Percentiles rank a stretch among this genome's conserved stretches.
These are phyloP conservation scores for Choristoneura rosaceana DNA, from an alignment of 2,888 invertebrate species.

Conservation along the genomic window DNA sequence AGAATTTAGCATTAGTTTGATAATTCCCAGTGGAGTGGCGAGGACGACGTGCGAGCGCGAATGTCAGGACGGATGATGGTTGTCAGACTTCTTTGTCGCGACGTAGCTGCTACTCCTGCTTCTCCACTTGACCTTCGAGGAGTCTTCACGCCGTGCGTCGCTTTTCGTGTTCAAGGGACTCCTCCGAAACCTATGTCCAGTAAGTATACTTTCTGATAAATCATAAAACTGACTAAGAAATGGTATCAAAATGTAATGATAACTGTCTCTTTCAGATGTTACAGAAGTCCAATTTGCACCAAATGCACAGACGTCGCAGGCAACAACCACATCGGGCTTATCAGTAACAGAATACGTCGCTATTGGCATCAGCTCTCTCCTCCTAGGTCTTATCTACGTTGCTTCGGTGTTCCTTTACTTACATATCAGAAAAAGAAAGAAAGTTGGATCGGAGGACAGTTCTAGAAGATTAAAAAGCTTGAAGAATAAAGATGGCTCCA, in stretches of 20 bases:
- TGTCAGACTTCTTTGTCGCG: constrained; percentile 92
- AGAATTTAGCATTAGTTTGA: background rate
- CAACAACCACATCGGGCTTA: constrained; percentile 86
- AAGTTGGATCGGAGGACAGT: constrained; percentile 75
- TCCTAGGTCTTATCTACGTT: constrained; percentile 95
- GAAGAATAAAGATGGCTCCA: constrained; percentile 74
- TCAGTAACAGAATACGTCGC: constrained; percentile 92
- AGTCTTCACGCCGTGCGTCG: constrained; percentile 93
- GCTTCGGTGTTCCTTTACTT: constrained; percentile 94
- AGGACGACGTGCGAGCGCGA: constrained; percentile 89
- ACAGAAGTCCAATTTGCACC: constrained; percentile 92
- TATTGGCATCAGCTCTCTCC: constrained; percentile 92
- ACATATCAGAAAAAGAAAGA: constrained; percentile 89
- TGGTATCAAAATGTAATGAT: background rate
- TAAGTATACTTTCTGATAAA: constrained; percentile 63
- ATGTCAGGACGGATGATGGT: constrained; percentile 94
- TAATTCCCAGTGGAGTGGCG: constrained; percentile 92
- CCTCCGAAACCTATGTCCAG: constrained; percentile 88
- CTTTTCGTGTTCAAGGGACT: constrained; percentile 93
- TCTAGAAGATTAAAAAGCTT: constrained; percentile 69
- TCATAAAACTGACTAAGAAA: too few species aligned
- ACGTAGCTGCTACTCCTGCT: constrained; percentile 84
- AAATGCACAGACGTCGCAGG: constrained; percentile 85
- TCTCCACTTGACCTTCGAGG: constrained; percentile 83
- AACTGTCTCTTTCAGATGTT: constrained; percentile 86